Evolutionary conservation across 2,888 invertebrate genomes (phyloP), one percentile per base, ranked within the genome.

Genomic region (Drosophila pegasa): DNA sequence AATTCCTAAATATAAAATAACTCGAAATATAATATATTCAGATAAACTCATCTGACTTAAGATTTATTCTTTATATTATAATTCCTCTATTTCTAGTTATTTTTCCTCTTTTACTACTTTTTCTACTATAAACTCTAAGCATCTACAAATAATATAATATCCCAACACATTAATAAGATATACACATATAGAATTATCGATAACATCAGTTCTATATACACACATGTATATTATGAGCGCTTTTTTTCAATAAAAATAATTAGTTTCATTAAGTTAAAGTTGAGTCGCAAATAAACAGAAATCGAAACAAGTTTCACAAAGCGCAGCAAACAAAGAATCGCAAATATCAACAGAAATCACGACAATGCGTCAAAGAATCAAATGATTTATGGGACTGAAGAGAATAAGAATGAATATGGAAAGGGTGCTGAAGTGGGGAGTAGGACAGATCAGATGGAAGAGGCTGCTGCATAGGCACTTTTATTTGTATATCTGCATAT

Each of bases 251-350:
- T 33, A 29, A 56, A 40, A 38, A 61, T 59, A 71, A 52, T 71
- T 71, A 56, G 45, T 67, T 66, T 56, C 52, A 71, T 71, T 48
- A 45, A 61, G 61, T 65, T 20, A 25, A 22, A 58, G 22, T 38
- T 33, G 35, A 41, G 43, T 48, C 18, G 16, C n/a, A n/a, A 16
- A 29, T 37, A 45, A 45, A 45, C 29, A 33, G 9, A 58, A 60
- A 51, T 38, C 20, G 1, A 78, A 74, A 78, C 75, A 43, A 59
- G 69, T 77, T 70, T 60, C 29, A 41, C 33, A 57, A 22, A 47
- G 47, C 47, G 20, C 55, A 40, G 37, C 14, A 38, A 54, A 54
- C 35, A 55, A 67, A 55, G 52, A 41, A 54, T 18, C 37, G 45
- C 31, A 52, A 12, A 59, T 38, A 62, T 51, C 38, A 45, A 52